Percentiles rank a stretch among this genome's conserved stretches.
These are phyloP conservation scores for Tipula lateralis DNA, from an alignment of 2,888 invertebrate genomes.

Conservation along the genomic window DNA sequence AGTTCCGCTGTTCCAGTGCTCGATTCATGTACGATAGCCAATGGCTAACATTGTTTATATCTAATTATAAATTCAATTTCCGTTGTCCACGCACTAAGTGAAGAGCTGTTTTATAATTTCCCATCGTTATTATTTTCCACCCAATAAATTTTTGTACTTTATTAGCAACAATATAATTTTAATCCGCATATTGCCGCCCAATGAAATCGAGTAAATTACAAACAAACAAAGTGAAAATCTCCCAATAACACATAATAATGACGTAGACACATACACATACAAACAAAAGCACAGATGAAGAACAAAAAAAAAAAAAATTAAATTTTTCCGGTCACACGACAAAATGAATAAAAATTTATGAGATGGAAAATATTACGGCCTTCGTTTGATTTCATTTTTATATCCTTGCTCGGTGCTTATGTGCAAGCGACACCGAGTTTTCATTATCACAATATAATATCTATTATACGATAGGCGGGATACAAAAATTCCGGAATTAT, in stretches of 20 bases:
- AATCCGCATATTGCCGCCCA: not conserved
- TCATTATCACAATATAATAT: not conserved
- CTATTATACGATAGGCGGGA: not conserved
- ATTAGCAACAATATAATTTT: not conserved
- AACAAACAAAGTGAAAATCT: not conserved
- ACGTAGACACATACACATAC: not conserved
- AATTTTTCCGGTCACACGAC: not conserved
- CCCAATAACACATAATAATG: not conserved
- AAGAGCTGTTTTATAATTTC: too few species aligned
- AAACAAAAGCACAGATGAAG: not conserved
- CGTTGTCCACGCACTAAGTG: too few species aligned
- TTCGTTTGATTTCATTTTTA: not conserved
- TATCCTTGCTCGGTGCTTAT: not conserved
- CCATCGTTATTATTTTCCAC: not conserved
- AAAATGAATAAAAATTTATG: constrained; percentile 25
- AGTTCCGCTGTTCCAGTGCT: too few species aligned
- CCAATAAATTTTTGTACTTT: not conserved
- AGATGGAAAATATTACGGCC: constrained; percentile 11
- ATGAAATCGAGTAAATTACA: not conserved
- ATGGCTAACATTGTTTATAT: too few species aligned
- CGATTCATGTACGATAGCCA: too few species aligned
- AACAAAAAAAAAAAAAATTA: constrained; percentile 19
- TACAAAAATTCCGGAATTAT: not conserved
- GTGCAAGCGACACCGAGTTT: not conserved
- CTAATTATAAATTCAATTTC: too few species aligned